These are phyloP conservation scores for Xestia c-nigrum DNA, from an alignment of 2,888 invertebrate species.

Conservation along the genomic window DNA sequence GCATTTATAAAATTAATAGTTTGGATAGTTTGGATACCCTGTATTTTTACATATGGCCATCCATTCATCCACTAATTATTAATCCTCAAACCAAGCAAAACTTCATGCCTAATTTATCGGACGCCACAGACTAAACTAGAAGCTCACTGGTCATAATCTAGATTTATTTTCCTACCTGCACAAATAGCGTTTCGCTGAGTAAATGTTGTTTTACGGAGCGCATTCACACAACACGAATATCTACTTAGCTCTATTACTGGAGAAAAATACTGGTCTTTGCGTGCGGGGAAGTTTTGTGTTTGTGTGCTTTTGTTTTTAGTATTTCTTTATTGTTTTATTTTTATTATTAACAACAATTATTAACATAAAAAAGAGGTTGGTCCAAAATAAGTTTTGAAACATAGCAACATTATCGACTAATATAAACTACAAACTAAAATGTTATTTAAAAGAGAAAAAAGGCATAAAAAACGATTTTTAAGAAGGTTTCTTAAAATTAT, in stretches of 20 bases:
- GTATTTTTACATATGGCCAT: not conserved
- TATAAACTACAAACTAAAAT: too few species aligned
- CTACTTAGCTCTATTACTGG: slow-evolving; percentile 53
- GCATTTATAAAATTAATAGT: too few species aligned
- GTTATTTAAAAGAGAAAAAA: too few species aligned
- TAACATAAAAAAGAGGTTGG: too few species aligned
- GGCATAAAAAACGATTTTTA: too few species aligned
- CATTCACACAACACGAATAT: slow-evolving; percentile 58
- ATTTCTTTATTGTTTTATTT: not conserved
- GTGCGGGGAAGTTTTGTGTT: slow-evolving; percentile 4
- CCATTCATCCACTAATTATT: not conserved
- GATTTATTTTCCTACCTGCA: slow-evolving; percentile 53
- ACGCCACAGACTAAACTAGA: slow-evolving; percentile 2
- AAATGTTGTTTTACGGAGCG: slow-evolving; percentile 48
- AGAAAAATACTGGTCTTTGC: slow-evolving; percentile 51
- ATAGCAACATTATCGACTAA: too few species aligned
- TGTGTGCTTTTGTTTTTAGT: slow-evolving; percentile 10
- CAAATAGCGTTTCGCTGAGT: slow-evolving; percentile 43
- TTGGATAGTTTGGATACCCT: too few species aligned
- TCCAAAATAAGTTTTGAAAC: too few species aligned
- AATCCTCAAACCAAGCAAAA: slow-evolving; percentile 2
- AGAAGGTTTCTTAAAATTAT: too few species aligned
- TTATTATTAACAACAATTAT: too few species aligned
- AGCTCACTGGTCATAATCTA: slow-evolving; percentile 37
- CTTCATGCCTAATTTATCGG: slow-evolving; percentile 26